phyloP scores from a whole-genome alignment of 2,888 invertebrate genomes.

The Heliconius cydno region DNA sequence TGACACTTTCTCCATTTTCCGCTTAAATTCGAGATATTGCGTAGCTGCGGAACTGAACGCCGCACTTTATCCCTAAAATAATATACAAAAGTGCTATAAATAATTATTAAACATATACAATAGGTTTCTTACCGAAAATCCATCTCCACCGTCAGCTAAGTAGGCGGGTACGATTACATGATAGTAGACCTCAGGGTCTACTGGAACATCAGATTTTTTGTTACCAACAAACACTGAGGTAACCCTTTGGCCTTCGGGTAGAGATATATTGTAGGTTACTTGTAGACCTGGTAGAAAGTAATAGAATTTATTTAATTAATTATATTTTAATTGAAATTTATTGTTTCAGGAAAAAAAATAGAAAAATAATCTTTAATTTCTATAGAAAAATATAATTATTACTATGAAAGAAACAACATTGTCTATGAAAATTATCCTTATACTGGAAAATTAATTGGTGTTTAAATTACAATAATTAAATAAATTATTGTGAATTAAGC shows the following conservation, averaged over 20 bases:
- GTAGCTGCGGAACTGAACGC: neutral
- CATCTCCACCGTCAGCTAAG: conserved; percentile 87
- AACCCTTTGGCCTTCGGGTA: conserved; percentile 84
- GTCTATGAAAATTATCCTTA: too few species aligned
- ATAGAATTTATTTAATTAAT: neutral
- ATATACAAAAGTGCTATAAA: neutral
- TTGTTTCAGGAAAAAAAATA: too few species aligned
- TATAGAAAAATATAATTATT: too few species aligned
- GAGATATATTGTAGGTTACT: conserved; percentile 83
- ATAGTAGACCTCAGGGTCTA: conserved; percentile 83
- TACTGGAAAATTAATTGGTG: too few species aligned
- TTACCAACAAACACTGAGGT: conserved; percentile 73
- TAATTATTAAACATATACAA: neutral
- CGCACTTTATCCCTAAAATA: neutral
- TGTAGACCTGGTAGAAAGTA: conserved; percentile 75
- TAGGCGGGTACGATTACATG: conserved; percentile 84
- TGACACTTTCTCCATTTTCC: neutral
- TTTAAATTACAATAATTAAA: too few species aligned
- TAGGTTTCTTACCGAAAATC: conserved; percentile 75
- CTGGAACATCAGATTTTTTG: conserved; percentile 60
- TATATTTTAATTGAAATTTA: neutral
- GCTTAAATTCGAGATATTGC: too few species aligned
- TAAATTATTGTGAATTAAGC: too few species aligned
- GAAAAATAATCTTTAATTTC: neutral
- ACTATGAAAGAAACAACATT: too few species aligned